Percentiles rank a stretch among this genome's conserved stretches.
phyloP scores from a whole-genome alignment of 2,113 vertebrate genomes.

The Tetrao urogallus region DNA sequence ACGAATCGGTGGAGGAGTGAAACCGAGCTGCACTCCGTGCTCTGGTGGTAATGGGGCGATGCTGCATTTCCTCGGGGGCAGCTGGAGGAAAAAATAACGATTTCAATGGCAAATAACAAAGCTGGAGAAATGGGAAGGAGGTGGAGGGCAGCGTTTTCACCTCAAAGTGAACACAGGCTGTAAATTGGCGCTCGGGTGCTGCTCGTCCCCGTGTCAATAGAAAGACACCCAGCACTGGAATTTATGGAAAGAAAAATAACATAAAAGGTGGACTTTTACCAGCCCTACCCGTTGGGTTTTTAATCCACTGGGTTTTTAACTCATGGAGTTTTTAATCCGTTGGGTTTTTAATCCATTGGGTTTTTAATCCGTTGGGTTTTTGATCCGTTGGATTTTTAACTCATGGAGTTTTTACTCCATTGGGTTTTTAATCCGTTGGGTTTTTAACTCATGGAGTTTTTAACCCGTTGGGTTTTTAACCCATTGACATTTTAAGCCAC shows the following conservation, averaged over 20 bases:
- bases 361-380: too few relatives aligned
- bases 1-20: not conserved
- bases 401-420: too few relatives aligned
- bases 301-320: too few relatives aligned
- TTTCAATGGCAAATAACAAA: not conserved
- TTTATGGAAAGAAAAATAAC: not conserved
- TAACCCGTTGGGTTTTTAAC: too few relatives aligned
- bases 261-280: not conserved
- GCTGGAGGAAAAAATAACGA: too few relatives aligned
- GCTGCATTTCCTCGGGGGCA: fast-evolving
- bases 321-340: too few relatives aligned
- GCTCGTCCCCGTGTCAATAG: fast-evolving
- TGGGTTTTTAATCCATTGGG: not conserved
- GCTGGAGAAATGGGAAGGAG: not conserved
- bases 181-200: too few relatives aligned
- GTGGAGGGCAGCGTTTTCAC: too few relatives aligned
- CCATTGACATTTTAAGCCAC: not conserved
- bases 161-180: not conserved
- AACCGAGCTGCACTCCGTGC: not conserved
- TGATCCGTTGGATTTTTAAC: too few relatives aligned
- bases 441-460: too few relatives aligned
- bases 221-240: not conserved
- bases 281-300: not conserved
- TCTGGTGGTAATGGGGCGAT: fast-evolving
- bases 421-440: too few relatives aligned